Evolutionary conservation across 2,888 invertebrate species (phyloP), one percentile per base, ranked within the genome.

Genomic region (Meiosimyza platycephala): DNA sequence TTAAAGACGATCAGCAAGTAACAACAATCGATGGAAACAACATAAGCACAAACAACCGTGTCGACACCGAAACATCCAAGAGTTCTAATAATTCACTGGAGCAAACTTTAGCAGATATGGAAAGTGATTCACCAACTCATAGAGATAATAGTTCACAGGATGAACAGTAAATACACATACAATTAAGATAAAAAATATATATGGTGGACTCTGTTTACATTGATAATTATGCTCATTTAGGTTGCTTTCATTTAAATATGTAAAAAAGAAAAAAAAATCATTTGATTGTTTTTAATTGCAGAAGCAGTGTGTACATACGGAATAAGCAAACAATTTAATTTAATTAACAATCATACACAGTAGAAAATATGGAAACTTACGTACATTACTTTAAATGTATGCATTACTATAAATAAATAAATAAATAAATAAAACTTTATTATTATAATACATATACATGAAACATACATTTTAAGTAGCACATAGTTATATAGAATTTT

Each of bases 391-490:
- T 63, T 51, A 63, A 62, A 47, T 52, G 33, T 60, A 64, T 13
- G 51, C 12, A 64, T 64, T 50, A 64, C 16, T 33, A 33, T 64
- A 28, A 50, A 28, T 28, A 22, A 16, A 57, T 18, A 22, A 22
- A 22, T 2, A n/a, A n/a, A n/a, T n/a, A 28, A 28, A 28, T 28
- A 28, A 28, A 28, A 28, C 28, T n/a, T n/a, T 28, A 28, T 28
- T 28, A 28, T 28, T 28, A 28, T 28, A 28, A 57, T 28, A 57
- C 57, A 28, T 57, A 57, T 15, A 12, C 64, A 63, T 73, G 73
- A 72, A 75, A 62, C 70, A 60, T 57, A 65, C 63, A 64, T 74
- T 69, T 73, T 75, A 73, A 74, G 74, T 68, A 74, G 71, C 68
- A 40, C 67, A 71, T 60, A 64, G 64, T 70, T 54, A 57, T 74